Base-by-base conservation (phyloP, 2,888 invertebrate species). In the Sericinus montela region DNA sequence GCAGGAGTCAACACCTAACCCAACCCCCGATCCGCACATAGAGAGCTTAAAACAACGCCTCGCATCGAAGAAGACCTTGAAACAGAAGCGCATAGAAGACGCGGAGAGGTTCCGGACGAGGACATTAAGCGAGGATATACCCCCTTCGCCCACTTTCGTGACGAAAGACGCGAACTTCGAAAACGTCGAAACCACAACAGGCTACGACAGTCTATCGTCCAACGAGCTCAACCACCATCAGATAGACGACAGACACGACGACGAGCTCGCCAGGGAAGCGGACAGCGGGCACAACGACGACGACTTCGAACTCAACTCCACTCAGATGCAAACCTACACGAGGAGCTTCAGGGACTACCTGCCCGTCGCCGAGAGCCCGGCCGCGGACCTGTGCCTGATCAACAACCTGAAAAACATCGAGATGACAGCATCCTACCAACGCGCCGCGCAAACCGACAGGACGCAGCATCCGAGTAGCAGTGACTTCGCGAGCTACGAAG, bases 241-340 rank as follows among this genome's bases (percentile, higher is more conserved):
- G 52, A 63, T 84, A 29, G 59, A 58, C 4, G 80, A 82, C 9
- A 58, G 71, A 28, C 74, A 68, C 4, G 55, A 58, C 25, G 78
- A 80, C 23, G 80, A 79, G 30, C 78, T 77, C 54, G 74, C 77
- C 1, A 62, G 75, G 51, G 84, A 79, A 42, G 63, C 59, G 0
- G 86, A 94, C 55, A 94, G 94, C 66, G 93, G 94, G 1, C 93
- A 94, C 45, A 93, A 93, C 62, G 94, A 94, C 52, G 93, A 93
- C 46, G 93, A 93, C 59, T 92, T 92, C 15, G 93, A 94, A 67
- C 85, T 90, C 15, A 91, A 90, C 68, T 89, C 91, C 45, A 84
- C 90, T 8, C 85, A 90, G 65, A 90, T 91, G 81, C 89, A 90
- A 77, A 91, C 91, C 0, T 91, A 91, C 70, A 90, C 91, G 35